A percentile compares a stretch with the other conserved stretches of the same genome.
Conservation (phyloP, 2,113 vertebrate species). For the Anhinga anhinga region DNA sequence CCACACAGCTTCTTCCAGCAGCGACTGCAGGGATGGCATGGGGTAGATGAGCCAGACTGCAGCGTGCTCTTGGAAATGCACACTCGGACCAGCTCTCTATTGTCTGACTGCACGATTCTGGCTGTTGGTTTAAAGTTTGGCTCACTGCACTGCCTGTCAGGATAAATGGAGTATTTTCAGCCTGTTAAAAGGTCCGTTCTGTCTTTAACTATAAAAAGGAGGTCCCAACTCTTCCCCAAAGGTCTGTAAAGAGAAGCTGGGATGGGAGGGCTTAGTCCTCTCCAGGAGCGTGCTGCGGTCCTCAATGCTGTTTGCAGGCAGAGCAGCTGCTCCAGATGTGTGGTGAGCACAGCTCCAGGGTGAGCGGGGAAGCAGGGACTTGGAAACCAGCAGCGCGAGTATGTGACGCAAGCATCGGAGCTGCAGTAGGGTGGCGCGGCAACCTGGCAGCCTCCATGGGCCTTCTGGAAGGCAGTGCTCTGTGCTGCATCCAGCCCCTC, state of each 20-base stretch:
- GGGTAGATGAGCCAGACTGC: background rate
- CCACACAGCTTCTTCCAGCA: background rate
- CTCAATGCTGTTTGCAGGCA: background rate
- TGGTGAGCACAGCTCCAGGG: background rate
- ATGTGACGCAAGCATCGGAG: background rate
- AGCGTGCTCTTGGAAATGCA: background rate
- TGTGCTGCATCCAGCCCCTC: background rate
- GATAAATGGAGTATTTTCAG: conserved; percentile 13
- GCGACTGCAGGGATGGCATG: background rate
- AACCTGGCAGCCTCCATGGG: background rate
- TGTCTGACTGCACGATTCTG: conserved; percentile 41
- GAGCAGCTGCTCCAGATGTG: conserved; percentile 8
- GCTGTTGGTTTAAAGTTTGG: background rate
- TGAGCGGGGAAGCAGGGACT: background rate
- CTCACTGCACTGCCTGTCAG: background rate
- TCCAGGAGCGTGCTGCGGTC: rapidly evolving
- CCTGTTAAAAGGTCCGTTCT: background rate
- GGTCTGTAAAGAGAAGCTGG: background rate
- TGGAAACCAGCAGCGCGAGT: background rate
- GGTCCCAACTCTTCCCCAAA: background rate
- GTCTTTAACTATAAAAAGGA: background rate
- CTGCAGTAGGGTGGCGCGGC: background rate
- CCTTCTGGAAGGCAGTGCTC: background rate
- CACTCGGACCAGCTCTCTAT: background rate
- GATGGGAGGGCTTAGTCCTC: background rate